These are phyloP conservation scores for Pseudomyrmex pallidus DNA, from an alignment of 1,140 invertebrate species.

Conservation along the genomic window DNA sequence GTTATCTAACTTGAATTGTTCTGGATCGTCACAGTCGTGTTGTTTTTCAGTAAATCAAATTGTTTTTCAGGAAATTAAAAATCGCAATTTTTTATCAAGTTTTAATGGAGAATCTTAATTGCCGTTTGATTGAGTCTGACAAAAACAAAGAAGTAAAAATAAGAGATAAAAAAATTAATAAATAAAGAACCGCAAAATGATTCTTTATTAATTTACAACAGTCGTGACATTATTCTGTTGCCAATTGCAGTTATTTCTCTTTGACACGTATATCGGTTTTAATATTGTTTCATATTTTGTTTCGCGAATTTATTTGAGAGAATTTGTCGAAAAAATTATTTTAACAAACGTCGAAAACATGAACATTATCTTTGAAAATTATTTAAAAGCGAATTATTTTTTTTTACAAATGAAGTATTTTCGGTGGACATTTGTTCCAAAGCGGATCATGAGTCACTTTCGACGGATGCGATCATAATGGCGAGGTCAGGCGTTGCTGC, in stretches of 20 bases:
- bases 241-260: too few relatives aligned
- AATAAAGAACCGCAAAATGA: too few relatives aligned
- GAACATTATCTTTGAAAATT: too few relatives aligned
- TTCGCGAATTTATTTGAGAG: too few relatives aligned
- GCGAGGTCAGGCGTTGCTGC: neutral
- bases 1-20: constrained; percentile 28
- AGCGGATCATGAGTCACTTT: constrained; percentile 24
- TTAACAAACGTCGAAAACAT: too few relatives aligned
- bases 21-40: neutral
- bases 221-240: too few relatives aligned
- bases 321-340: too few relatives aligned
- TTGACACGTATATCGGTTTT: neutral
- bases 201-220: too few relatives aligned
- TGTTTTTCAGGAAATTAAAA: neutral
- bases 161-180: neutral
- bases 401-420: neutral
- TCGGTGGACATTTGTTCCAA: neutral
- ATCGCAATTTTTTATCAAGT: neutral
- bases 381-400: neutral
- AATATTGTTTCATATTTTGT: neutral
- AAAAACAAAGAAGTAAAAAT: neutral
- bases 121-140: neutral
- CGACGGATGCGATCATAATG: neutral
- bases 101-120: neutral
- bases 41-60: neutral